Evolutionary conservation across 2,113 vertebrate species (phyloP).

Genomic region (Catharus fuscescens): DNA sequence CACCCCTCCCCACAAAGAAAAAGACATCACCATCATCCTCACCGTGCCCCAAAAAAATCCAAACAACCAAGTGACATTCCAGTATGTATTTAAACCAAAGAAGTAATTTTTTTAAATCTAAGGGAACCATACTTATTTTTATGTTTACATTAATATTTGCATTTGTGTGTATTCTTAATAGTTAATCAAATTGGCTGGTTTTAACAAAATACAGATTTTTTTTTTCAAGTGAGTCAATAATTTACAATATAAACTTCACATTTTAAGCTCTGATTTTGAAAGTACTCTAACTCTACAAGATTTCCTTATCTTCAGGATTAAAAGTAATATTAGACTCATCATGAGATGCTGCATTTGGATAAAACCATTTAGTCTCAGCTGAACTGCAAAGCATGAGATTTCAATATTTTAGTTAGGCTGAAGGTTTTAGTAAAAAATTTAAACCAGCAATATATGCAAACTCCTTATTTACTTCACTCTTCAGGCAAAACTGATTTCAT

Average conservation of each 20-base stretch:
- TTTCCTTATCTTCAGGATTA: neutral
- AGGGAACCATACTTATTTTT: neutral
- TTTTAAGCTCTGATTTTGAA: neutral
- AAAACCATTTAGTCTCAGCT: rapidly evolving
- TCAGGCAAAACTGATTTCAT: neutral
- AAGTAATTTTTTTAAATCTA: neutral
- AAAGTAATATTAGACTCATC: neutral
- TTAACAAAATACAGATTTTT: neutral
- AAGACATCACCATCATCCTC: rapidly evolving
- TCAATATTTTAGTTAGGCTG: neutral
- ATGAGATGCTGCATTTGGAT: neutral
- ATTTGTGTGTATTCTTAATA: neutral
- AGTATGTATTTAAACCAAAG: neutral
- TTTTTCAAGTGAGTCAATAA: neutral
- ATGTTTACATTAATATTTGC: neutral
- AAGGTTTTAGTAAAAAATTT: neutral
- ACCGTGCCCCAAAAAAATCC: rapidly evolving
- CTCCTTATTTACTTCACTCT: neutral
- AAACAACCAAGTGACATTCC: neutral
- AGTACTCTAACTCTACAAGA: neutral
- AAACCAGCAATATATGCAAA: neutral
- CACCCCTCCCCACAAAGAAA: rapidly evolving
- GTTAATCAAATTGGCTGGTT: neutral
- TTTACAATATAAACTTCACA: neutral
- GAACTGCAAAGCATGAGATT: neutral